Evolutionary conservation across 2,113 vertebrate genomes (phyloP).

Genomic region (Bujurquina vittata): DNA sequence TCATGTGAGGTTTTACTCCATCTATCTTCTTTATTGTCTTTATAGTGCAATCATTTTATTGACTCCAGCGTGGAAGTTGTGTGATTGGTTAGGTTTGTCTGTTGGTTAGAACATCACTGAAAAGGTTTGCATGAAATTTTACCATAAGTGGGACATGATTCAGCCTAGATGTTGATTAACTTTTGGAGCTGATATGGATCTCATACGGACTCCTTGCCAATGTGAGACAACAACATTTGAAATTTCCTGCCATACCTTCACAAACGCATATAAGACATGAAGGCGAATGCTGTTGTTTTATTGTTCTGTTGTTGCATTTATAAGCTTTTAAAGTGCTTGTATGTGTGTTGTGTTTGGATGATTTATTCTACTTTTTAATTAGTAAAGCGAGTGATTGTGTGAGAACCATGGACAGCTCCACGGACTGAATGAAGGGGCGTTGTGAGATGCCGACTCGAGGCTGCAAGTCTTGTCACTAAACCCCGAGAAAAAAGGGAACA

Average conservation of each 20-base stretch:
- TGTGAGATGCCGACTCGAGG: background rate
- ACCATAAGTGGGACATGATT: background rate
- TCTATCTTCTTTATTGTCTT: background rate
- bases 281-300: background rate
- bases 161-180: background rate
- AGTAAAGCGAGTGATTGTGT: background rate
- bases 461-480: background rate
- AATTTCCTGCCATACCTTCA: background rate
- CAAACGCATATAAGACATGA: too few species aligned
- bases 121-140: background rate
- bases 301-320: background rate
- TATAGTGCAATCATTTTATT: background rate
- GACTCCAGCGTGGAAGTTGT: too few species aligned
- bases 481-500: rapidly evolving
- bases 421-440: background rate
- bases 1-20: background rate
- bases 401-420: constrained; percentile 69
- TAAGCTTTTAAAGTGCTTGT: too few species aligned
- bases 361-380: background rate
- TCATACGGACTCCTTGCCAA: background rate
- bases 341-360: background rate
- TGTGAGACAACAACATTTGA: background rate
- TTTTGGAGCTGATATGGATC: background rate
- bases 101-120: background rate
- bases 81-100: background rate